Conservation (phyloP, 2,888 invertebrate species). For the Dasypogon diadema region DNA sequence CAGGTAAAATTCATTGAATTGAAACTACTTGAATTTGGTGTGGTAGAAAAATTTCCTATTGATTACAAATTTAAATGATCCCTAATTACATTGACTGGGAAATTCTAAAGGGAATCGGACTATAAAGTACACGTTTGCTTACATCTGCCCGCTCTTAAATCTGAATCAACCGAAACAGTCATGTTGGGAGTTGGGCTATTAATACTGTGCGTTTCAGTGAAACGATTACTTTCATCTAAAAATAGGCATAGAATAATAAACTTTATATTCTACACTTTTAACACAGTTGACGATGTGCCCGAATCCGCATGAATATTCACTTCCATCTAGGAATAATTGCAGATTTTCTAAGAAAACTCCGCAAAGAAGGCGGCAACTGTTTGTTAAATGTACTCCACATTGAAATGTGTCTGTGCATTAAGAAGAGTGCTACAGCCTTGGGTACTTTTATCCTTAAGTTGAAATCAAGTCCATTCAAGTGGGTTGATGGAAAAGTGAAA, state of each 20-base stretch:
- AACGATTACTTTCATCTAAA: conserved; percentile 33
- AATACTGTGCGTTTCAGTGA: conserved; percentile 30
- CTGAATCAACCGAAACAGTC: not conserved
- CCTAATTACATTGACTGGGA: not conserved
- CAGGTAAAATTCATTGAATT: not conserved
- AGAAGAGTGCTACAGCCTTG: conserved; percentile 2
- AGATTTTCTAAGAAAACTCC: not conserved
- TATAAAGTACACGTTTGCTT: not conserved
- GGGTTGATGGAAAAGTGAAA: conserved; percentile 17
- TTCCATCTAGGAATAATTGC: not conserved
- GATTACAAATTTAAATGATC: no score
- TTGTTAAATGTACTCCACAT: conserved; percentile 7
- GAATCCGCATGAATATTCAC: not conserved
- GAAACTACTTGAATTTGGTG: not conserved
- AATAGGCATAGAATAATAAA: conserved; percentile 13
- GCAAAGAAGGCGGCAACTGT: not conserved
- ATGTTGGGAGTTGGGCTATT: conserved; percentile 23
- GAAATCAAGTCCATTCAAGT: conserved; percentile 27
- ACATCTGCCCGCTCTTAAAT: conserved; percentile 4
- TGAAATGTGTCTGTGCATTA: conserved; percentile 18
- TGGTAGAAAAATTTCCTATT: not conserved
- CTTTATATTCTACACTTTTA: conserved; percentile 18
- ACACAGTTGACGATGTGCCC: conserved; percentile 10
- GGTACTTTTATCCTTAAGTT: conserved; percentile 19
- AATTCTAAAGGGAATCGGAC: not conserved